Percentiles rank a stretch among this genome's conserved stretches.
Conservation (phyloP, 2,888 invertebrate genomes). For the Drosophila falleni region DNA sequence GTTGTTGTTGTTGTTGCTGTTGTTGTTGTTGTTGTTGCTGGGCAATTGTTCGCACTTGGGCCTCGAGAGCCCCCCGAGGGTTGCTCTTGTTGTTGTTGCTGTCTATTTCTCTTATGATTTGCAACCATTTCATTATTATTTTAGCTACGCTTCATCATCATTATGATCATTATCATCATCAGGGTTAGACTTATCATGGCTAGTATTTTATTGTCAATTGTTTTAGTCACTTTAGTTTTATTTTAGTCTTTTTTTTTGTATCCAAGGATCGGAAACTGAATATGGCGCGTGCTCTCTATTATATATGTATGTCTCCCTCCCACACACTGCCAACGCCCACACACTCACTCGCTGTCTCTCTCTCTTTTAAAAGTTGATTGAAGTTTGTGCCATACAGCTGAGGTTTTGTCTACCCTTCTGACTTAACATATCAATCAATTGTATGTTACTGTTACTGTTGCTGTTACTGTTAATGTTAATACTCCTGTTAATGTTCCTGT, state of each 20-base stretch:
- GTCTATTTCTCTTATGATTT: constrained; percentile 19
- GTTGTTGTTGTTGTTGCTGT: constrained; percentile 29
- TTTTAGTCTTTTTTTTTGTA: background rate
- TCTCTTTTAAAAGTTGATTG: no score
- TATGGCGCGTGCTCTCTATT: constrained; percentile 8
- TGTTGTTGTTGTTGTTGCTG: constrained; percentile 55
- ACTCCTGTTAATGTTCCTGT: constrained; percentile 18
- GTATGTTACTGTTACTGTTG: no score
- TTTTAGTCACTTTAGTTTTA: background rate
- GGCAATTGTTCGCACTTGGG: constrained; percentile 29
- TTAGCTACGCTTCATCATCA: constrained; percentile 43
- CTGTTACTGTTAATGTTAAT: no score
- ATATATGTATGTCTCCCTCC: background rate
- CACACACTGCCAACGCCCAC: constrained; percentile 47
- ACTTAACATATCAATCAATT: no score
- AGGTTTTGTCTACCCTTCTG: no score
- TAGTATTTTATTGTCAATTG: constrained; percentile 18
- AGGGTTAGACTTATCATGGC: constrained; percentile 36
- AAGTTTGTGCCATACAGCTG: no score
- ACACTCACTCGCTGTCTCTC: constrained; percentile 48
- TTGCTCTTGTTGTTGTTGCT: constrained; percentile 7
- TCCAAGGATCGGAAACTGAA: background rate
- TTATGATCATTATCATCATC: constrained; percentile 37
- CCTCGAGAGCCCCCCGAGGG: constrained; percentile 20
- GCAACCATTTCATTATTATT: constrained; percentile 59